phyloP scores from a whole-genome alignment of 2,113 vertebrate species.

The Strix uralensis region DNA sequence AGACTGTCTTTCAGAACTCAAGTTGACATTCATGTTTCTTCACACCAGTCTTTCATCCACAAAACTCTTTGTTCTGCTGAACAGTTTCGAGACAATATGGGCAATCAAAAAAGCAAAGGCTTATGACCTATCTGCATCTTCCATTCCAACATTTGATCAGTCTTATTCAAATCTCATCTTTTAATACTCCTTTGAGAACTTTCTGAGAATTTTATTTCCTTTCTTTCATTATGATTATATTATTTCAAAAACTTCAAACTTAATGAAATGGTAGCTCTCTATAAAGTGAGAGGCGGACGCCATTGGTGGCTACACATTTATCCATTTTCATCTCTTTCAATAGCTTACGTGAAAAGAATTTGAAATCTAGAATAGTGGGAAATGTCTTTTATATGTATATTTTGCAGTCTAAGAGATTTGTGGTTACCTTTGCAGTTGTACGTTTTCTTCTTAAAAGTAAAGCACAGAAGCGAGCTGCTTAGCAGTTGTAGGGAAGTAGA shows the following conservation, averaged over 20 bases:
- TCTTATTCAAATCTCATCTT: conserved; percentile 78
- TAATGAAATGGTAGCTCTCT: conserved; percentile 72
- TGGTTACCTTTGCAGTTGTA: not conserved
- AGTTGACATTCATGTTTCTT: conserved; percentile 79
- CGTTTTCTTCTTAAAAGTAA: conserved; percentile 5
- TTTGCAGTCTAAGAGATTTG: not conserved
- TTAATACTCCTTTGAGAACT: conserved; percentile 75
- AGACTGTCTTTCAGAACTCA: conserved; percentile 76
- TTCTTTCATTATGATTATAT: conserved; percentile 74
- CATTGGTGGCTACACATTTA: conserved; percentile 68
- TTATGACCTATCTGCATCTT: conserved; percentile 67
- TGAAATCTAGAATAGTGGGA: not conserved
- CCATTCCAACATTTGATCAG: conserved; percentile 74
- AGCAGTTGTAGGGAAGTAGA: not conserved
- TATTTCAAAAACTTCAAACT: conserved; percentile 68
- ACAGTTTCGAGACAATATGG: conserved; percentile 77
- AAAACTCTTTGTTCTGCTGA: conserved; percentile 78
- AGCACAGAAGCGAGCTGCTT: not conserved
- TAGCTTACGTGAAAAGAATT: conserved; percentile 60
- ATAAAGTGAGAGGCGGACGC: conserved; percentile 50
- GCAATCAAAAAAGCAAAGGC: conserved; percentile 74
- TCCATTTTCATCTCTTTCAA: conserved; percentile 71
- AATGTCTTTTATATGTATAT: conserved; percentile 40
- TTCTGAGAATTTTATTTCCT: conserved; percentile 79
- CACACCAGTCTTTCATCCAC: conserved; percentile 77